Evolutionary conservation across 1,140 invertebrate genomes (phyloP), one percentile per base, ranked within the genome.

Genomic region (Phthorimaea operculella): DNA sequence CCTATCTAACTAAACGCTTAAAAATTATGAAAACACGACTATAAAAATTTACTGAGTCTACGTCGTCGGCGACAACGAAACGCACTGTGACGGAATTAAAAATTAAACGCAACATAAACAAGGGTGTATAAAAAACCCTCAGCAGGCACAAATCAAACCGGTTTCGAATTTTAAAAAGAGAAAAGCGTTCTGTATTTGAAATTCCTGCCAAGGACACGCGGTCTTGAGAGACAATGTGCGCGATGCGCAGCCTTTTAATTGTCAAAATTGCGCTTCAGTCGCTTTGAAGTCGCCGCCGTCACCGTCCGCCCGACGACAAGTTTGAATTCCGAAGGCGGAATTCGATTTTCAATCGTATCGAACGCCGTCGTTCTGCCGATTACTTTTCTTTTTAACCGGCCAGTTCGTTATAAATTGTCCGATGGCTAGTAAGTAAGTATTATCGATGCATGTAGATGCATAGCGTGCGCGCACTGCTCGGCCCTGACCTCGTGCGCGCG

Each of bases 151-250:
- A 75, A 72, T 75, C 56, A 66, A 64, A 75, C 70, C 63, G 68
- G 68, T 71, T 66, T 48, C 50, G 28, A 51, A 53, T 51, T 64
- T 42, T 16, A 52, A 42, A 62, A 67, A 71, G 64, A 70, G 49
- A 60, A 47, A 36, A 61, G 53, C 58, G 58, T 58, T 68, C 55
- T 54, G 54, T 53, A 55, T 64, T 60, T 69, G 60, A 67, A 68
- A 82, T 82, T 78, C 79, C 72, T 63, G 59, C 67, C 79, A 82
- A 82, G 79, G 79, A 76, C 79, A 79, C 68, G 56, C 56, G 60
- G 63, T 51, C 62, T 60, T 52, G 61, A 59, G 62, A 70, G 60
- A 66, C 74, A 68, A 73, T 71, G 74, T 65, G 59, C 58, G 72
- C 70, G 59, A 79, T 78, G 66, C 67, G 59, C 59, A 66, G 74